Evolutionary conservation across 1,140 invertebrate genomes (phyloP), one percentile per base, ranked within the genome.

Genomic region (Diabrotica undecimpunctata): DNA sequence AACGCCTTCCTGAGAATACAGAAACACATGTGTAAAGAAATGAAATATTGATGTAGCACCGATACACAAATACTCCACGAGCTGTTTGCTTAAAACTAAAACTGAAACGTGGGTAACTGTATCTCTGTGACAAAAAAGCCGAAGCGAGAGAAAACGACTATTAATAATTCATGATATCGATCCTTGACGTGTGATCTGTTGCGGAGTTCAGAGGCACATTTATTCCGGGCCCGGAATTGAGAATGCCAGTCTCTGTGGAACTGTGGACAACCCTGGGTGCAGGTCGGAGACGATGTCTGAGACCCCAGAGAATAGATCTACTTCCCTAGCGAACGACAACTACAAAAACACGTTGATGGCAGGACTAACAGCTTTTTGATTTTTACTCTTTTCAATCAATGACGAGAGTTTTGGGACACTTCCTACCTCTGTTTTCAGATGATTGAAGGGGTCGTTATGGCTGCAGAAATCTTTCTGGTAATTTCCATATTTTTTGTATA

Each of bases 121-220:
- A 46, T 46, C 41, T n/a, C n/a, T 46, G 41, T 46, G 41, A 46
- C 41, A 46, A 46, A 46, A 46, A 46, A 46, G 8, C 41, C n/a
- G 41, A 10, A 46, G 41, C 41, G 41, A 46, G 41, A 46, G 41
- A 46, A 46, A 46, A 46, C 41, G 41, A 46, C 41, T n/a, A 46
- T 46, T 46, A 46, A 46, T 46, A 46, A 46, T 46, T 46, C 41
- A 46, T 46, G 41, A n/a, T 46, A 46, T 46, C 41, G 41, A 46
- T 46, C 41, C 41, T 46, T n/a, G 41, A 46, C 41, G 41, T 46
- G 41, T 46, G 41, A 46, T 46, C 41, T 46, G 41, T 46, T 46
- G 41, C 41, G n/a, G 41, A 46, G 41, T 8, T 46, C 41, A 46
- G 41, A 46, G 41, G 41, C n/a, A 46, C 41, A 46, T 46, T 46